A percentile compares a stretch with the other conserved stretches of the same genome.
Conservation (phyloP, 2,888 invertebrate genomes). For the Apotomis turbidana region DNA sequence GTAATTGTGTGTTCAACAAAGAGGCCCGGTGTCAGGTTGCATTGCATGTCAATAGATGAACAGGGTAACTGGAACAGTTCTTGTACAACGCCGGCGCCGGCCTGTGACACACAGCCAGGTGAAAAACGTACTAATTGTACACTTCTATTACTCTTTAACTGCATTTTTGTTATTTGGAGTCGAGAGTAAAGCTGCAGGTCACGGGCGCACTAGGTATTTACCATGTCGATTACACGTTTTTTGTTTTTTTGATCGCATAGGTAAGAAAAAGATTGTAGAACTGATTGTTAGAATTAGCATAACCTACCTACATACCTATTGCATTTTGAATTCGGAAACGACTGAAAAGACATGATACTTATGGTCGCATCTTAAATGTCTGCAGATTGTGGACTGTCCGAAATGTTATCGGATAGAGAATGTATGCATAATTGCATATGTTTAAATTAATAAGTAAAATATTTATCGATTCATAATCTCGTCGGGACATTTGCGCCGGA, state of each 20-base stretch:
- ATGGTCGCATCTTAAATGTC: neutral
- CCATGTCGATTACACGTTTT: conserved; percentile 44
- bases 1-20: conserved; percentile 37
- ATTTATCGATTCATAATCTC: conserved; percentile 34
- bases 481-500: conserved; percentile 29
- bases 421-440: neutral
- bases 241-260: neutral
- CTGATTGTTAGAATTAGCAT: neutral
- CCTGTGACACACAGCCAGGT: conserved; percentile 9
- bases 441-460: conserved; percentile 27
- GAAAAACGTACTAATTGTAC: conserved; percentile 3
- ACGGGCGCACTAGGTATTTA: conserved; percentile 44
- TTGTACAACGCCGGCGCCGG: conserved; percentile 35
- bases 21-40: conserved; percentile 32
- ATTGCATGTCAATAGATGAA: conserved; percentile 46
- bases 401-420: conserved; percentile 16
- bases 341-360: neutral
- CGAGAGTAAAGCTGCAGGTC: neutral
- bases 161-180: neutral
- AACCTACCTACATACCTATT: neutral
- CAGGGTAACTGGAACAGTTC: conserved; percentile 52
- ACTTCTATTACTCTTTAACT: neutral
- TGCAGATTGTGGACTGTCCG: neutral
- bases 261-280: conserved; percentile 4
- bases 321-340: neutral